Conservation (phyloP, 2,113 vertebrate species). For the Etia nguti region DNA sequence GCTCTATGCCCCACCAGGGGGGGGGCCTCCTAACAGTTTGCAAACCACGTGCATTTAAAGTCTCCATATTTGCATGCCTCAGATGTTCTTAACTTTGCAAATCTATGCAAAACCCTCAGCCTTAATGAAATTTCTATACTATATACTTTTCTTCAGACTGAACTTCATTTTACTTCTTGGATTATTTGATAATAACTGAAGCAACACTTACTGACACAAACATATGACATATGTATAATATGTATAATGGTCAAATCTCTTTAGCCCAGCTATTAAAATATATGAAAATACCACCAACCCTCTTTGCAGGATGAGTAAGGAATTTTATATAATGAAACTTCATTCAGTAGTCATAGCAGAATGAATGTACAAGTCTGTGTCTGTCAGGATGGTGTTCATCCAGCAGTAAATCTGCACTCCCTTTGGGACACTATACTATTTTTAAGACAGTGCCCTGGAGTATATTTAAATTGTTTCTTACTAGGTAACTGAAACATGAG, state of each 20-base stretch:
- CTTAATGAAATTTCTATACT: neutral
- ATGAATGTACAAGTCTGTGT: neutral
- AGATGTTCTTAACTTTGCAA: neutral
- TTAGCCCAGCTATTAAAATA: neutral
- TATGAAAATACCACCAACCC: neutral
- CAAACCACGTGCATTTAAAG: neutral
- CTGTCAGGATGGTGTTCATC: neutral
- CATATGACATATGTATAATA: neutral
- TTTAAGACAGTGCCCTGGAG: neutral
- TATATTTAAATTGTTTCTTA: neutral
- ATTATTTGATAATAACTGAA: neutral
- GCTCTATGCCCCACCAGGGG: neutral
- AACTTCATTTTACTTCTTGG: neutral
- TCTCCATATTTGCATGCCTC: neutral
- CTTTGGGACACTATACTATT: neutral
- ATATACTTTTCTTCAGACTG: neutral
- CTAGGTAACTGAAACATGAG: neutral
- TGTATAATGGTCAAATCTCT: neutral
- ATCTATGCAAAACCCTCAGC: neutral
- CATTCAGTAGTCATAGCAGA: conserved; percentile 7
- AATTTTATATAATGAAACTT: neutral
- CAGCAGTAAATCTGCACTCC: neutral
- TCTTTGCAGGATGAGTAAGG: neutral
- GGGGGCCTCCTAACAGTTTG: neutral
- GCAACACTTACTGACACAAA: neutral